phyloP scores from a whole-genome alignment of 2,888 invertebrate species.

The Hartigia nigra region DNA sequence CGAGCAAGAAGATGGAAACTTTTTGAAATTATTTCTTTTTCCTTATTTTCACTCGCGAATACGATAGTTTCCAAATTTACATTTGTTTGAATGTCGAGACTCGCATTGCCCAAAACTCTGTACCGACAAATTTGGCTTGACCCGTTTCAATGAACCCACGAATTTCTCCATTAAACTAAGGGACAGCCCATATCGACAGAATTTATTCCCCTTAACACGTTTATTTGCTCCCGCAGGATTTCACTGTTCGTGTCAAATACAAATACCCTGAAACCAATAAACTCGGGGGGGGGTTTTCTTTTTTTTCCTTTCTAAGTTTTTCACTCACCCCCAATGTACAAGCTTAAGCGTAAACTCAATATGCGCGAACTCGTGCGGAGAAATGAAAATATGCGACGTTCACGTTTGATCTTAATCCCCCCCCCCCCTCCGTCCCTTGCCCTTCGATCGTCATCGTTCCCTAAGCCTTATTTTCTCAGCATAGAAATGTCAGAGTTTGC shows the following conservation, averaged over 20 bases:
- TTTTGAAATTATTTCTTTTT: not conserved
- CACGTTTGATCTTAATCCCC: not conserved
- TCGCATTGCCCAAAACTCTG: not conserved
- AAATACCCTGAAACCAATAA: not conserved
- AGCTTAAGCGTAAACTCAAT: not conserved
- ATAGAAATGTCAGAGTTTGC: not conserved
- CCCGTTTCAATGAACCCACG: not conserved
- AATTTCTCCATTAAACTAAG: not conserved
- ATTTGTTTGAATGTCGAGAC: not conserved
- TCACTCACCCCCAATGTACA: not conserved
- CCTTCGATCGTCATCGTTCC: not conserved
- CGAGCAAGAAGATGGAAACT: not conserved
- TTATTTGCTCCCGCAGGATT: not conserved
- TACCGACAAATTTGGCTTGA: not conserved
- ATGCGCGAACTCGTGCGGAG: not conserved
- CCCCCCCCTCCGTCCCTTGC: too few relatives aligned
- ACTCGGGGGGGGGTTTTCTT: not conserved
- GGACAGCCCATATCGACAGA: not conserved
- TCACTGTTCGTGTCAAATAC: not conserved
- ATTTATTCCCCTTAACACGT: not conserved
- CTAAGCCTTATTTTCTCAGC: not conserved
- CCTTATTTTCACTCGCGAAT: not conserved
- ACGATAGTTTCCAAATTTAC: not conserved
- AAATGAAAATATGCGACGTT: not conserved
- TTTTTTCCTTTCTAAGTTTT: not conserved